Conservation (phyloP, 2,797 vertebrate species). For the Danio tinwini region DNA sequence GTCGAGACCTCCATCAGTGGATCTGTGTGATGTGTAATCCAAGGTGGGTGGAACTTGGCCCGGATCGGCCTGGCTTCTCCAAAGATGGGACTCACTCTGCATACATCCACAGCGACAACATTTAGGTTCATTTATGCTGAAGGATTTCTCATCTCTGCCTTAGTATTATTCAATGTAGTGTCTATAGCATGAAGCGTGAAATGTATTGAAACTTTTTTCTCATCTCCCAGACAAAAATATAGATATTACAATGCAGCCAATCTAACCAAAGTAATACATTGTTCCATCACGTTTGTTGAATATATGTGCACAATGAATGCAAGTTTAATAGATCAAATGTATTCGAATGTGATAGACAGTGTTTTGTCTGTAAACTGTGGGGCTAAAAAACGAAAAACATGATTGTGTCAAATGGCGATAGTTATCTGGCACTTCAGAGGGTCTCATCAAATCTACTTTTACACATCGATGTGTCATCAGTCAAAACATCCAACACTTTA, state of each 20-base stretch:
- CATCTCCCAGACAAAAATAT: conserved; percentile 15
- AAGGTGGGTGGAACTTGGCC: conserved; percentile 38
- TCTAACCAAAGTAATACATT: background rate
- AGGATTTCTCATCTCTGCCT: conserved; percentile 14
- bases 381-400: background rate
- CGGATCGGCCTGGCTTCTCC: background rate
- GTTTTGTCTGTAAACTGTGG: background rate
- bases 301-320: background rate
- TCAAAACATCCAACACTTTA: background rate
- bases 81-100: conserved; percentile 51
- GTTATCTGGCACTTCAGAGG: background rate
- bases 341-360: background rate
- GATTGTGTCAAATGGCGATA: background rate
- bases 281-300: conserved; percentile 3
- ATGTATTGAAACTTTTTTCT: background rate
- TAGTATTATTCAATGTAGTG: background rate
- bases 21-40: conserved; percentile 31
- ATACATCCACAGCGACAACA: conserved; percentile 57
- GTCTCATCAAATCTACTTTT: background rate
- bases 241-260: background rate
- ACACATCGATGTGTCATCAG: background rate
- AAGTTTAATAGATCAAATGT: background rate
- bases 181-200: conserved; percentile 8
- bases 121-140: conserved; percentile 66
- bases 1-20: conserved; percentile 41